phyloP scores from a whole-genome alignment of 1,140 invertebrate genomes.

The Cotesia chilonis region DNA sequence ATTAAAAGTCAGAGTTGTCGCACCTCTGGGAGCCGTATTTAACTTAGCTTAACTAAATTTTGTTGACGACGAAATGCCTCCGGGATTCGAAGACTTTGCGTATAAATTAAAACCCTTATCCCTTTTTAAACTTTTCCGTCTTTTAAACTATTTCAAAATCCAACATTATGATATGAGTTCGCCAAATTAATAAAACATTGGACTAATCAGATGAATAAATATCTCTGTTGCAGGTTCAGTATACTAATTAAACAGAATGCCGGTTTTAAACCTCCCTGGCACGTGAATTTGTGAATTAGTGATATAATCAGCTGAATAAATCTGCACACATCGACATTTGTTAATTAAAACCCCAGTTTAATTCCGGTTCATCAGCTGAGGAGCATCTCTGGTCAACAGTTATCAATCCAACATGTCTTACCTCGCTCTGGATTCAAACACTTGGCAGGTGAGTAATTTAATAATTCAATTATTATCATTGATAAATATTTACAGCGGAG shows the following conservation, averaged over 20 bases:
- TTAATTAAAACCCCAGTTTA: no score
- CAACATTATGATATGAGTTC: no score
- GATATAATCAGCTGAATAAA: background rate
- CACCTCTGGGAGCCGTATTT: slow-evolving; percentile 64
- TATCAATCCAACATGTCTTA: slow-evolving; percentile 61
- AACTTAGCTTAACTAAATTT: slow-evolving; percentile 66
- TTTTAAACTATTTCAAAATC: no score
- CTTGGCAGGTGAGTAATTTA: slow-evolving; percentile 61
- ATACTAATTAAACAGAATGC: slow-evolving; percentile 37
- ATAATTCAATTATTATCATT: background rate
- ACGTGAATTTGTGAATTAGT: slow-evolving; percentile 46
- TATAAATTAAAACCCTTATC: slow-evolving; percentile 45
- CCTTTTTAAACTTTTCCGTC: slow-evolving; percentile 22
- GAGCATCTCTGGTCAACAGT: slow-evolving; percentile 45
- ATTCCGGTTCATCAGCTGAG: no score
- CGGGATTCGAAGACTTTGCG: slow-evolving; percentile 49
- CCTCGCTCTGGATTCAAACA: slow-evolving; percentile 63
- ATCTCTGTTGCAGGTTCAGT: slow-evolving; percentile 34
- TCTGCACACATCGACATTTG: no score
- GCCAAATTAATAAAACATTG: no score
- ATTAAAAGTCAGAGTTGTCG: slow-evolving; percentile 61
- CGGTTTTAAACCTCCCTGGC: slow-evolving; percentile 44
- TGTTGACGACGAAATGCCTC: slow-evolving; percentile 60
- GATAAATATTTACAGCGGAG: no score
- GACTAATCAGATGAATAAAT: no score